These are phyloP conservation scores for Fratercula arctica DNA, from an alignment of 2,797 vertebrate genomes.

Conservation along the genomic window DNA sequence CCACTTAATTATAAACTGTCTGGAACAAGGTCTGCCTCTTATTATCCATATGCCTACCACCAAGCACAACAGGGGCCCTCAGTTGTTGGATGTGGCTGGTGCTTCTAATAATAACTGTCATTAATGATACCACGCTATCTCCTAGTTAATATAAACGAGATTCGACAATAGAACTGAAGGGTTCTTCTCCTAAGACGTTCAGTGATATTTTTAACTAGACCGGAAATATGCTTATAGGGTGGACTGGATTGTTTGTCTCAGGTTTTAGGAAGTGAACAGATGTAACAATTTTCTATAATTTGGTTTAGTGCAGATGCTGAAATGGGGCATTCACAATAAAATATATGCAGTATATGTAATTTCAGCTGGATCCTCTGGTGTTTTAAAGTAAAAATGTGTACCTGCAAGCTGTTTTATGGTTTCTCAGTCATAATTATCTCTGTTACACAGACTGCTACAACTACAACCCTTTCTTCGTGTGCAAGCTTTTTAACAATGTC, in stretches of 20 bases:
- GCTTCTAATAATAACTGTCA: neutral
- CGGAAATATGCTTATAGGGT: constrained; percentile 51
- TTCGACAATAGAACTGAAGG: neutral
- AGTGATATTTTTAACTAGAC: constrained; percentile 49
- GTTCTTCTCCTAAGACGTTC: constrained; percentile 13
- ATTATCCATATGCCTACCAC: neutral
- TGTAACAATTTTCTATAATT: constrained; percentile 78
- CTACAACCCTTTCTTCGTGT: constrained; percentile 66
- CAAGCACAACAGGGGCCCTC: neutral
- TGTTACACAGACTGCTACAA: constrained; percentile 79
- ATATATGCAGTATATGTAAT: constrained; percentile 78
- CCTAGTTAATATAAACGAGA: neutral
- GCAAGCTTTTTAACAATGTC: constrained; percentile 74
- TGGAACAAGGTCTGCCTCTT: constrained; percentile 18
- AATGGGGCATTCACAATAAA: constrained; percentile 77
- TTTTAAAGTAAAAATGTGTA: constrained; percentile 81
- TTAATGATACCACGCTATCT: neutral
- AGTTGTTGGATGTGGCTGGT: neutral
- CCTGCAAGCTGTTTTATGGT: constrained; percentile 83
- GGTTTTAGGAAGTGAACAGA: constrained; percentile 77
- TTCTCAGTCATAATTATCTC: constrained; percentile 79
- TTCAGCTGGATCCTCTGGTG: constrained; percentile 77
- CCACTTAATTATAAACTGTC: constrained; percentile 4
- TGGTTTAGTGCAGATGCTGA: constrained; percentile 78
- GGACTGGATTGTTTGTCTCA: constrained; percentile 68